Evolutionary conservation across 2,888 invertebrate species (phyloP), one percentile per base, ranked within the genome.

Genomic region (Monochamus alternatus): DNA sequence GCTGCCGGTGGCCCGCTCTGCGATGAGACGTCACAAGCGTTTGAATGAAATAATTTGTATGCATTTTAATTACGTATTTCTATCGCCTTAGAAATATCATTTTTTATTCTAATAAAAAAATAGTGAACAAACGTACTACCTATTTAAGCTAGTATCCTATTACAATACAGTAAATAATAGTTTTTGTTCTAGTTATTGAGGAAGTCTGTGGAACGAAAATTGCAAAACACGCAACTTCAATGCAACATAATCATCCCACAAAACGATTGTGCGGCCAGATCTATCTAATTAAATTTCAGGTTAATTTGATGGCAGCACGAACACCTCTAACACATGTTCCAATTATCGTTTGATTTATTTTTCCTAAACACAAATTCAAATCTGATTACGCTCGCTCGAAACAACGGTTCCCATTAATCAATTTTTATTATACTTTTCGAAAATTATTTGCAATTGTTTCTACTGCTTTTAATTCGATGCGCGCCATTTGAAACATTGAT

Each of bases 331-430:
- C 55, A 55, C 55, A 14, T 55, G 47, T 47, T 47, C 47, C 47
- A 47, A 12, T n/a, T 55, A 38, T 55, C 55, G 14, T 3, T 7
- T 22, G 55, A 55, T 55, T 55, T 55, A 22, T 55, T 55, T 44
- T 43, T 44, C n/a, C 47, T 65, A 44, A 65, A 65, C 10, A 9
- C 30, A 12, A 65, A 65, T 44, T 65, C 3, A 65, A 65, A 65
- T 47, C 51, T 65, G 44, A 65, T 31, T 44, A 44, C 30, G 51
- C 9, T 14, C 44, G 51, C 38, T 22, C 5, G 44, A 22, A 65
- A 65, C 51, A 65, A 65, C 38, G 14, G n/a, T 14, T n/a, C 9
- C n/a, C 65, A 65, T 65, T 44, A 65, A 65, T 65, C 65, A 65
- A 7, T 43, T 65, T 65, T 65, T 65, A 65, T 65, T 65, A 65